Base-by-base conservation (phyloP, 1,140 invertebrate species). In the Steinernema khuongi region DNA sequence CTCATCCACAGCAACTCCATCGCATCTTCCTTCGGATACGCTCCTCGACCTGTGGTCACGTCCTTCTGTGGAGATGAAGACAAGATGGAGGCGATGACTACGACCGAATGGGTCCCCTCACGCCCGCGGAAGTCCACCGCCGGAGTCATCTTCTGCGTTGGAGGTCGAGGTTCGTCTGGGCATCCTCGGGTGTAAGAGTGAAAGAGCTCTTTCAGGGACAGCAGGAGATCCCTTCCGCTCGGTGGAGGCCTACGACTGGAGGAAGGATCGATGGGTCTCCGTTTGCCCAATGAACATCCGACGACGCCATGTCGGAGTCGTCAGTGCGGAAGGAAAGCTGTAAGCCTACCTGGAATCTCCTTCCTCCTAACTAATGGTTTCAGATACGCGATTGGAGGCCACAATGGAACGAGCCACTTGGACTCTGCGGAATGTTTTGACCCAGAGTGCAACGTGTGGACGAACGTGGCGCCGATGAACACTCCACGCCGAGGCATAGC, bases 271-370 rank as follows among this genome's bases (percentile, higher is more conserved):
- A 41, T 99, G 96, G 96, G 93, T 93, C 85, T 93, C 94, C 0
- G 95, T 98, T 80, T 93, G 97, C 32, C 94, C 96, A 14, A 98
- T 99, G 96, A 97, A 93, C 74, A 96, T 94, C 2, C 89, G 95
- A 79, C 89, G 96, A 85, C 94, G 93, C 88, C 96, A 99, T 88
- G 89, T 98, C 70, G 96, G 96, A 70, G 97, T 95, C 88, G 94
- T 96, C 1, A 94, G 97, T 43, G 98, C 94, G 86, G 96, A 97
- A 87, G 96, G 96, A 86, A 91, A 94, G 87, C 97, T 99, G 79
- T 99, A 97, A 11, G 70, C 68, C 43, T 50, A 44, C 29, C 22
- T 17, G 17, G n/a, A 70, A 7, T 50, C 19, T 70, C 66, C 68
- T 4, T 26, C 19, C 32, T 7, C 19, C 7, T 41, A 18, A 36